phyloP scores from a whole-genome alignment of 2,888 invertebrate genomes.

The Pheosia tremula region DNA sequence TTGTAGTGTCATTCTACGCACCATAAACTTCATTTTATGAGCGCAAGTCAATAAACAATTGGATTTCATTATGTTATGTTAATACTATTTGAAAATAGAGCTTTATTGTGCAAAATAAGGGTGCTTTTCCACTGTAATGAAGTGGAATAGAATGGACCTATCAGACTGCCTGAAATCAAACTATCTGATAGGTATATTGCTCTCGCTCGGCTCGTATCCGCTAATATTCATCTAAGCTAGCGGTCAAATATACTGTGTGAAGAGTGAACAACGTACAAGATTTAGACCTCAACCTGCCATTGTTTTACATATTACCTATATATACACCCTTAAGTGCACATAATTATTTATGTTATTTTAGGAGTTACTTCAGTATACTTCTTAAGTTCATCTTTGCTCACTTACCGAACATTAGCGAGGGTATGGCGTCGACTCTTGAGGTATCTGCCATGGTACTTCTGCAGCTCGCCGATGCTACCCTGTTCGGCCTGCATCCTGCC shows the following conservation, averaged over 20 bases:
- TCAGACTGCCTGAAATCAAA: no score
- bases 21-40: slow-evolving; percentile 37
- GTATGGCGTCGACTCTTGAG: slow-evolving; percentile 95
- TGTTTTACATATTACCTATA: not conserved
- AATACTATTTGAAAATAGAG: not conserved
- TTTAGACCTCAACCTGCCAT: not conserved
- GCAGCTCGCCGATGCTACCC: slow-evolving; percentile 95
- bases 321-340: no score
- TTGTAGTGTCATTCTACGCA: slow-evolving; percentile 20
- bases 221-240: no score
- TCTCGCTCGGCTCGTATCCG: no score
- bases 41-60: slow-evolving; percentile 34
- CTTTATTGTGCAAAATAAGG: not conserved
- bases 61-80: slow-evolving; percentile 17
- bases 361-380: not conserved
- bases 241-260: not conserved
- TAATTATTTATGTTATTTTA: not conserved
- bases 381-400: slow-evolving; percentile 35
- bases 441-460: slow-evolving; percentile 94
- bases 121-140: not conserved
- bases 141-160: no score
- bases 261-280: not conserved
- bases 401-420: slow-evolving; percentile 96
- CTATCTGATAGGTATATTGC: no score
- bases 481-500: slow-evolving; percentile 96